phyloP scores from a whole-genome alignment of 2,888 invertebrate genomes.

The Sabatieria punctata region DNA sequence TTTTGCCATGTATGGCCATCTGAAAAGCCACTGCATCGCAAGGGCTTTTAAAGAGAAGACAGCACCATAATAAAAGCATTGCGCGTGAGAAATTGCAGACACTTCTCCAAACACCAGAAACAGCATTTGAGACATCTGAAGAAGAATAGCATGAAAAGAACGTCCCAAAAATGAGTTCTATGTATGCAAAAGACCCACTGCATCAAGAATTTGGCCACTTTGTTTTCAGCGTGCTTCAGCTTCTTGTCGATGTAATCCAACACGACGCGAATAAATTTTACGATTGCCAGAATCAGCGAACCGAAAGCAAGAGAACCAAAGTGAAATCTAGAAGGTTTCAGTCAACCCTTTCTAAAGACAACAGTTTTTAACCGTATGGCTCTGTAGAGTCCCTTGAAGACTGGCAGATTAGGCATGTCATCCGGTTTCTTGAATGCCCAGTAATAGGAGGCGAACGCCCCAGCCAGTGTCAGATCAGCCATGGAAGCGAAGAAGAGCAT shows the following conservation, averaged over 20 bases:
- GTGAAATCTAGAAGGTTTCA: constrained; percentile 48
- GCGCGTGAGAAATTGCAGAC: constrained; percentile 62
- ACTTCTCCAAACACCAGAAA: constrained; percentile 70
- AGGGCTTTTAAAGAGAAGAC: not conserved
- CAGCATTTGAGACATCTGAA: constrained; percentile 47
- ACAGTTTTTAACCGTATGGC: constrained; percentile 33
- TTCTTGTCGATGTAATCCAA: constrained; percentile 71
- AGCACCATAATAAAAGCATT: constrained; percentile 46
- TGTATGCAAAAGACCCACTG: constrained; percentile 21
- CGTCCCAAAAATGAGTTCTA: not conserved
- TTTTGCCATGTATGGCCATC: constrained; percentile 79
- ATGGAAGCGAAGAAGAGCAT: constrained; percentile 72
- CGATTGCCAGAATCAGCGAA: constrained; percentile 71
- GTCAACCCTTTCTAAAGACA: not conserved
- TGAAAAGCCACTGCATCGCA: too few relatives aligned
- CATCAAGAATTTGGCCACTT: constrained; percentile 37
- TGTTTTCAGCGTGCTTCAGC: constrained; percentile 52
- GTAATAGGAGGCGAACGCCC: constrained; percentile 64
- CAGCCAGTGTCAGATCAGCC: constrained; percentile 73
- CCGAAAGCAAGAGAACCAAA: constrained; percentile 81
- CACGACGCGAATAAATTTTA: constrained; percentile 61
- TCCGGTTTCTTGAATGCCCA: constrained; percentile 67
- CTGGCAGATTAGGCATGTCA: constrained; percentile 65
- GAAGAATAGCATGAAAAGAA: constrained; percentile 14
- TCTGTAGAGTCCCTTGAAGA: constrained; percentile 53